Evolutionary conservation across 2,888 invertebrate genomes (phyloP).

Genomic region (Laothoe populi): DNA sequence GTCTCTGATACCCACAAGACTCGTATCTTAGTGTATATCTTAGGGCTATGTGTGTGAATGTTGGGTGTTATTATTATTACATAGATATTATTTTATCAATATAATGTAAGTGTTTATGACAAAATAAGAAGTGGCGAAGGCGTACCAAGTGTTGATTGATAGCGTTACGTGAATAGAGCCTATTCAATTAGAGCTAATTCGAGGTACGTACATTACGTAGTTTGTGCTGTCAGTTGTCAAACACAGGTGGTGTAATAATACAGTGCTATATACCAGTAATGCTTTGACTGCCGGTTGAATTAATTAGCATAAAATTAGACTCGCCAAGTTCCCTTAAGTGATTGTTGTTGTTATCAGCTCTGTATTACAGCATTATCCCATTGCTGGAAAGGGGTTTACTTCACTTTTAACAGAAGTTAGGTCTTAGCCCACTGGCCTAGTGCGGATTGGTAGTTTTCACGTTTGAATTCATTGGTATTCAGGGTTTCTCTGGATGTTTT

Average conservation of each 20-base stretch:
- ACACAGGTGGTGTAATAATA: slow-evolving; percentile 28
- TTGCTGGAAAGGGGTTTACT: too few relatives aligned
- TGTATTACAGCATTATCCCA: slow-evolving; percentile 12
- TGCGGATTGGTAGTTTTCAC: too few relatives aligned
- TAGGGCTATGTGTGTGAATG: too few relatives aligned
- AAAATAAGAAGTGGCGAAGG: slow-evolving; percentile 41
- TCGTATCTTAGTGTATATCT: too few relatives aligned
- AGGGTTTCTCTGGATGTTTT: too few relatives aligned
- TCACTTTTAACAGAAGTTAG: too few relatives aligned
- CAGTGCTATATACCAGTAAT: slow-evolving; percentile 16
- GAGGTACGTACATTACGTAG: slow-evolving; percentile 29
- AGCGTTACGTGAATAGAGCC: slow-evolving; percentile 37
- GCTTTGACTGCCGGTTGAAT: slow-evolving; percentile 29
- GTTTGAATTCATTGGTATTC: too few relatives aligned
- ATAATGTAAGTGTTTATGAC: slow-evolving; percentile 36
- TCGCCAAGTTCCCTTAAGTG: slow-evolving; percentile 31
- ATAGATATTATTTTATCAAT: background rate
- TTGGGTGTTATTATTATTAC: too few relatives aligned
- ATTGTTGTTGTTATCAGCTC: too few relatives aligned
- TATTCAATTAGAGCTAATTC: slow-evolving; percentile 47
- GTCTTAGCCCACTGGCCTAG: too few relatives aligned
- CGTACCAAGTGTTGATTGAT: slow-evolving; percentile 48
- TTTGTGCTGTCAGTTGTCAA: slow-evolving; percentile 34
- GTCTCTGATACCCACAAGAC: too few relatives aligned
- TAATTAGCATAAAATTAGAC: slow-evolving; percentile 23